Evolutionary conservation across 2,797 vertebrate genomes (phyloP).

Genomic region (Synaphobranchus kaupii): DNA sequence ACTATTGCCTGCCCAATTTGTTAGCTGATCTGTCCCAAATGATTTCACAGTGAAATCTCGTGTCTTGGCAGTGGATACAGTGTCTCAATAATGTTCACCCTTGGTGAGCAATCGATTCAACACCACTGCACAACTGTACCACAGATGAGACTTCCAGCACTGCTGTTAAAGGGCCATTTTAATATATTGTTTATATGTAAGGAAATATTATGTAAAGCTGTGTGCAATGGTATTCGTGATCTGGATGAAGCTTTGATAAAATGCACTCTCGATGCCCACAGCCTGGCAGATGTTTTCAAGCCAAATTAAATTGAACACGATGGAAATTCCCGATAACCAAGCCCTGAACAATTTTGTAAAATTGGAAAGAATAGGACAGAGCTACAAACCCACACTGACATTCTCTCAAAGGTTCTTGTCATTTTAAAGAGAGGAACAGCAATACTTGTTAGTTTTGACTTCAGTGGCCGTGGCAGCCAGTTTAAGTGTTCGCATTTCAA

Average conservation of each 20-base stretch:
- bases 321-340: not conserved
- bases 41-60: slow-evolving; percentile 12
- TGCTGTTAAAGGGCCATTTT: not conserved
- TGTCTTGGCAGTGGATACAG: slow-evolving; percentile 3
- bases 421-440: not conserved
- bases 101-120: slow-evolving; percentile 9
- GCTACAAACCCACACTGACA: not conserved
- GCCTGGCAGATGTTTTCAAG: not conserved
- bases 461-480: not conserved
- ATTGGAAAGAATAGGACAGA: not conserved
- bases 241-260: not conserved
- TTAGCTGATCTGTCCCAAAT: slow-evolving; percentile 12
- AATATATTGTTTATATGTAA: not conserved
- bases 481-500: not conserved
- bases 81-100: slow-evolving; percentile 5
- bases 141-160: not conserved
- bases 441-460: not conserved
- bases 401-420: not conserved
- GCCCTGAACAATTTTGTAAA: not conserved
- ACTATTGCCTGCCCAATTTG: slow-evolving; percentile 1
- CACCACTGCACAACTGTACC: slow-evolving; percentile 20
- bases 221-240: not conserved
- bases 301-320: not conserved
- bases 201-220: not conserved
- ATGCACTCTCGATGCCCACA: not conserved